Evolutionary conservation across 2,797 vertebrate species (phyloP).

Genomic region (Menidia menidia): DNA sequence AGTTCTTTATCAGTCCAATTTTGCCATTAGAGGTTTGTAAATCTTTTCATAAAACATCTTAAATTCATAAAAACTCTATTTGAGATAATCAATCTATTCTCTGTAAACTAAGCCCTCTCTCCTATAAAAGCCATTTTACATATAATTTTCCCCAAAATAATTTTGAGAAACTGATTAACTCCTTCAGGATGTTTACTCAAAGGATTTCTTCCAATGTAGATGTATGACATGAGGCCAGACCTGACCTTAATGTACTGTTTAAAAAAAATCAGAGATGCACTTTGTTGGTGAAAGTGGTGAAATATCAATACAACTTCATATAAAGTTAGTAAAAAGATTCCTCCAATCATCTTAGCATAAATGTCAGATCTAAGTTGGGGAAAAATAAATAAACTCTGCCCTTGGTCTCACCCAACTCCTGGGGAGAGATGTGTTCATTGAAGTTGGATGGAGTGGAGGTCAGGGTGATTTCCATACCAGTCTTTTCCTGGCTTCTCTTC

Average conservation of each 20-base stretch:
- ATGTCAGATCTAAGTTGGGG: not conserved
- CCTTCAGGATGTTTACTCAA: not conserved
- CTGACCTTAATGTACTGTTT: constrained; percentile 20
- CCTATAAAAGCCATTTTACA: not conserved
- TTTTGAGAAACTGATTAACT: not conserved
- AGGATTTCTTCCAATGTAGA: constrained; percentile 1
- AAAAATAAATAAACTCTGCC: not conserved
- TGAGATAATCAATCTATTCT: not conserved
- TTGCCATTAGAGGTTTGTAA: constrained; percentile 7
- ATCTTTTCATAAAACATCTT: not conserved
- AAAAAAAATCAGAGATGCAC: constrained; percentile 1
- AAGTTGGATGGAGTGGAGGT: not conserved
- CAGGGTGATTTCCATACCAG: constrained; percentile 6
- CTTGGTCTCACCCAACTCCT: not conserved
- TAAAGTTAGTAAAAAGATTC: constrained; percentile 4
- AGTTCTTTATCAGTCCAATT: constrained; percentile 21
- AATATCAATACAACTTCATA: not conserved
- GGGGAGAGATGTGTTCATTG: constrained; percentile 6
- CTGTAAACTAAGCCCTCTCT: constrained; percentile 5
- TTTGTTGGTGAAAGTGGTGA: constrained; percentile 24
- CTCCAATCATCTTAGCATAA: not conserved
- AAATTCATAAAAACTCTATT: not conserved
- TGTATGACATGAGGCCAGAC: constrained; percentile 13
- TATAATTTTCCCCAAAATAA: constrained; percentile 5
- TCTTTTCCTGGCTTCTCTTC: not conserved